Conservation (phyloP, 2,797 vertebrate genomes). For the Liparis tanakae region DNA sequence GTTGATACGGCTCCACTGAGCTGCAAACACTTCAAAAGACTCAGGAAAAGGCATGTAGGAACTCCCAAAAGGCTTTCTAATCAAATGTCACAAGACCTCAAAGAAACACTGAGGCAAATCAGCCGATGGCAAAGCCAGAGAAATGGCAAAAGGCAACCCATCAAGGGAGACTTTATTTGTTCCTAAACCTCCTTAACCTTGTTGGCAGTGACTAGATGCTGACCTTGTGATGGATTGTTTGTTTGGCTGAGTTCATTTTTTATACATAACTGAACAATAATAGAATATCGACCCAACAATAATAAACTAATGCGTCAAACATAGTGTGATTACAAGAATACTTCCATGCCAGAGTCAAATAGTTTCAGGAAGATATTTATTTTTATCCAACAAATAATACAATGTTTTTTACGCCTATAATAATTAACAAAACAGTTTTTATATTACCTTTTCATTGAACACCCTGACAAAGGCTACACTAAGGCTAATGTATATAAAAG, state of each 20-base stretch:
- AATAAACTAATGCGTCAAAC: slow-evolving; percentile 37
- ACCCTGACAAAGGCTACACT: not conserved
- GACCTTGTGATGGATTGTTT: slow-evolving; percentile 38
- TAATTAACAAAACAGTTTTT: not conserved
- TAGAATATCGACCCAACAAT: slow-evolving; percentile 44
- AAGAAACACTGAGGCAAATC: slow-evolving; percentile 55
- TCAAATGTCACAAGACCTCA: slow-evolving; percentile 72
- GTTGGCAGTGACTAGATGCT: slow-evolving; percentile 37
- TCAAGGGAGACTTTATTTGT: slow-evolving; percentile 48
- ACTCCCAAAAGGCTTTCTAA: slow-evolving; percentile 62
- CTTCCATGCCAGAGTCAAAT: slow-evolving; percentile 16
- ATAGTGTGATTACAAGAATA: not conserved
- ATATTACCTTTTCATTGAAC: not conserved
- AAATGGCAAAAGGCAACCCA: slow-evolving; percentile 53
- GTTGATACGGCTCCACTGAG: slow-evolving; percentile 61
- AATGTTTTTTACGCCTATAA: not conserved
- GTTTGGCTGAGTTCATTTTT: slow-evolving; percentile 37
- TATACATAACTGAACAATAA: slow-evolving; percentile 51
- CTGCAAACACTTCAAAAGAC: slow-evolving; percentile 66
- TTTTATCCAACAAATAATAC: not conserved
- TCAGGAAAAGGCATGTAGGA: slow-evolving; percentile 51
- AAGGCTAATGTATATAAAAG: slow-evolving; percentile 11
- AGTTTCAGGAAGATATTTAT: slow-evolving; percentile 9
- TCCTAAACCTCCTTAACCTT: slow-evolving; percentile 41
- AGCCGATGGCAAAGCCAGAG: slow-evolving; percentile 46